Base-by-base conservation (phyloP, 2,113 vertebrate species). In the Mus pahari region DNA sequence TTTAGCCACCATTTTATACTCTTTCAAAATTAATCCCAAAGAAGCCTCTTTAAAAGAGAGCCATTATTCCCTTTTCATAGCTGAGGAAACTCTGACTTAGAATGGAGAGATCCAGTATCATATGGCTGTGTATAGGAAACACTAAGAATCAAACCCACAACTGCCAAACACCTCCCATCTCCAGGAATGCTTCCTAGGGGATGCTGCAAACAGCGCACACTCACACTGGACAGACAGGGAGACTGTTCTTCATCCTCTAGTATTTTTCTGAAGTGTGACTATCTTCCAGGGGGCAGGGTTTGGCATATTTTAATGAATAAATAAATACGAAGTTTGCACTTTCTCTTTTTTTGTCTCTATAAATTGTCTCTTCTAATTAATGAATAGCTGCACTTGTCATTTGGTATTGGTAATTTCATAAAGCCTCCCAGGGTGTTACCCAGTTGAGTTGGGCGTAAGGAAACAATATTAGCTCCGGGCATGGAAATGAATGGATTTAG, bases 341-440 rank as follows among this genome's bases (percentile, higher is more conserved):
- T 84, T 92, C 48, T 92, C 42, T 92, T 55, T 94, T 97, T 97
- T 97, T 70, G 70, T 92, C 82, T 89, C 19, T 90, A 55, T 62
- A 73, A 75, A 64, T 91, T 14, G 60, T 93, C 84, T 96, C 50
- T 89, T 71, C 89, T 92, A 92, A 91, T 95, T 92, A 94, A 93
- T 86, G 33, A 97, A 79, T 75, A 96, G 75, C 45, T 89, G 26
- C 42, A 74, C 73, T 94, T 91, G 16, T 5, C 50, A 58, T 95
- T 96, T 64, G 87, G 90, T 86, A 81, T 84, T 94, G 92, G 81
- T 94, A 60, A 97, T 92, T 97, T 96, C 58, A 82, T 92, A 89
- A 95, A 94, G 64, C 68, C 55, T 87, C 81, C 48, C 86, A 78
- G 53, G 28, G 50, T 90, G 83, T 66, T 95, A 88, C 28, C 70